Percentiles rank a stretch among this genome's conserved stretches.
These are phyloP conservation scores for Aplysia californica DNA, from an alignment of 1,140 invertebrate species.

Conservation along the genomic window DNA sequence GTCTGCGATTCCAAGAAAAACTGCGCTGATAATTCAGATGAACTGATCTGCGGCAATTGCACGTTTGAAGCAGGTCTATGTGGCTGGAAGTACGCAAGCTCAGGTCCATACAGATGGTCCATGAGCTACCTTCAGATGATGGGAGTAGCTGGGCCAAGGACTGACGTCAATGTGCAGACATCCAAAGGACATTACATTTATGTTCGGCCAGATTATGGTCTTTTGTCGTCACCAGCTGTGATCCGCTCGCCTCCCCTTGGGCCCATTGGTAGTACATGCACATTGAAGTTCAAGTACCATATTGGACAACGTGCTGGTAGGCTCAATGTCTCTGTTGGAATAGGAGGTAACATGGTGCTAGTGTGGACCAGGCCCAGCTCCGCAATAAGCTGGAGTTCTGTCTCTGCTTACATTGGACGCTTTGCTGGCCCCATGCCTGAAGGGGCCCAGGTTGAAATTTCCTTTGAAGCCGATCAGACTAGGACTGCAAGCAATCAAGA, in stretches of 20 bases:
- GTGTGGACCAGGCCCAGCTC: neutral
- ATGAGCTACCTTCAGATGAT: constrained; percentile 62
- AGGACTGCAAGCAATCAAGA: constrained; percentile 28
- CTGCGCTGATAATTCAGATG: constrained; percentile 59
- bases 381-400: neutral
- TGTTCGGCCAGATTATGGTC: constrained; percentile 49
- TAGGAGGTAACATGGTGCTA: constrained; percentile 7
- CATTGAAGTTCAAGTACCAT: constrained; percentile 14
- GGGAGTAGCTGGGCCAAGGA: constrained; percentile 78
- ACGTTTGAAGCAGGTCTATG: constrained; percentile 60
- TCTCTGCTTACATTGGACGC: constrained; percentile 10
- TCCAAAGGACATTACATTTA: constrained; percentile 57
- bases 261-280: constrained; percentile 8
- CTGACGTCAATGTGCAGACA: constrained; percentile 75
- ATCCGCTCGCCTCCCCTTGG: constrained; percentile 11
- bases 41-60: constrained; percentile 61
- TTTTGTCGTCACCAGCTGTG: neutral
- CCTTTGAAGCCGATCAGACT: neutral
- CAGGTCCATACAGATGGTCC: constrained; percentile 51
- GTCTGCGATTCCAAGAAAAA: constrained; percentile 61
- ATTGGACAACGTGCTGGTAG: neutral
- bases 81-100: constrained; percentile 52
- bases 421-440: neutral
- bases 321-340: too few relatives aligned
- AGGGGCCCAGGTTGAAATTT: constrained; percentile 20